Percentiles rank a stretch among this genome's conserved stretches.
Conservation (phyloP, 2,888 invertebrate species). For the Crioceris asparagi region DNA sequence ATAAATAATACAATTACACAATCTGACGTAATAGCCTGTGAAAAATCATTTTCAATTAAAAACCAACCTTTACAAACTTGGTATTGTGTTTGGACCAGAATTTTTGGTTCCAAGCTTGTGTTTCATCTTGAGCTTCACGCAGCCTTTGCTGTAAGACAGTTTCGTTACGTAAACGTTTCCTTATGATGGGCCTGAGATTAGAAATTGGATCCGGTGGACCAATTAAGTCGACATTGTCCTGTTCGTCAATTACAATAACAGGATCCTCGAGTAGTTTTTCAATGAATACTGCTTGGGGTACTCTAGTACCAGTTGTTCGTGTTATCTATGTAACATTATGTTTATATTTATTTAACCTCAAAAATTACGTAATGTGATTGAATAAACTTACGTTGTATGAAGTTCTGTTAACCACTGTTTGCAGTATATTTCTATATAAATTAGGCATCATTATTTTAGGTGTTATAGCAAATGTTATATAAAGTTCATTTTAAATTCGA, state of each 20-base stretch:
- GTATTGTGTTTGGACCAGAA: conserved; percentile 78
- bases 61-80: conserved; percentile 63
- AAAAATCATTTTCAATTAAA: too few relatives aligned
- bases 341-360: too few relatives aligned
- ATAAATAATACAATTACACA: conserved; percentile 18
- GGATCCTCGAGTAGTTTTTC: conserved; percentile 28
- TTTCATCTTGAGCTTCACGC: conserved; percentile 53
- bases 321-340: too few relatives aligned
- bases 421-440: too few relatives aligned
- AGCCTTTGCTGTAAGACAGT: conserved; percentile 52
- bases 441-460: too few relatives aligned
- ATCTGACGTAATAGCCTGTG: too few relatives aligned
- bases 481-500: too few relatives aligned
- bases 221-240: conserved; percentile 48
- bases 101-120: conserved; percentile 72
- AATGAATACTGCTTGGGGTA: conserved; percentile 22
- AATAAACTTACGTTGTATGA: too few relatives aligned
- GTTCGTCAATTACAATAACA: conserved; percentile 29
- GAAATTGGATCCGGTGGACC: conserved; percentile 74
- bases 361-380: too few relatives aligned
- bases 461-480: too few relatives aligned
- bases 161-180: conserved; percentile 55
- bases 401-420: too few relatives aligned
- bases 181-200: conserved; percentile 63
- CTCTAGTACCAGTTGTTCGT: too few relatives aligned